Evolutionary conservation across 2,797 vertebrate species (phyloP), one percentile per base, ranked within the genome.

Genomic region (Limosa lapponica): DNA sequence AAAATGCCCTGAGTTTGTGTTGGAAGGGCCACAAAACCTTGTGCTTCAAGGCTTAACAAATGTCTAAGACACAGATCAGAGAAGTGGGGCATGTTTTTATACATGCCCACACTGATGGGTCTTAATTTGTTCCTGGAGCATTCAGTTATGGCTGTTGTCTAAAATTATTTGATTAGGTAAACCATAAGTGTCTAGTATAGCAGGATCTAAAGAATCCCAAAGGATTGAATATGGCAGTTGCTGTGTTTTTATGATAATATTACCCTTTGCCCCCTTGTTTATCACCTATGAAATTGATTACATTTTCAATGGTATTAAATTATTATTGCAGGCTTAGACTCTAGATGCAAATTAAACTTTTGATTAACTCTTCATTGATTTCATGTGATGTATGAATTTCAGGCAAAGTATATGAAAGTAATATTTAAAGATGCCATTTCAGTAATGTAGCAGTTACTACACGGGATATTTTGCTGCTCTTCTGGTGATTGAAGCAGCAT

Each of bases 311-410:
- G 30, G 34, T 83, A 86, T 11, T 66, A 81, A 92, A 74, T 95
- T 81, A 81, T 83, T 92, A 86, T 87, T 25, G 8, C 66, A 83
- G 46, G n/a, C 62, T 81, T 88, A 64, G 61, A 19, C 16, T 86
- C 70, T 58, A 79, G 82, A 75, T 93, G 80, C 84, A 94, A 75
- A 96, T 96, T 88, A 85, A 79, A 92, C 82, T 91, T 95, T 54
- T 88, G 87, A 97, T 93, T 90, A 91, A 82, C 71, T 90, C 57
- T 66, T 93, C 73, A 69, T 82, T 92, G 89, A 92, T 92, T 82
- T 64, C n/a, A 52, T 36, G 39, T 91, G 72, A 87, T 74, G 17
- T 69, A 75, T 90, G 82, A 93, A 91, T 87, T 90, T 51, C 70
- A 89, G 62, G 64, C 89, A 19, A 89, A 78, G 32, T 82, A 39